Evolutionary conservation across 2,797 vertebrate species (phyloP), one percentile per base, ranked within the genome.

Genomic region (Falco concolor): DNA sequence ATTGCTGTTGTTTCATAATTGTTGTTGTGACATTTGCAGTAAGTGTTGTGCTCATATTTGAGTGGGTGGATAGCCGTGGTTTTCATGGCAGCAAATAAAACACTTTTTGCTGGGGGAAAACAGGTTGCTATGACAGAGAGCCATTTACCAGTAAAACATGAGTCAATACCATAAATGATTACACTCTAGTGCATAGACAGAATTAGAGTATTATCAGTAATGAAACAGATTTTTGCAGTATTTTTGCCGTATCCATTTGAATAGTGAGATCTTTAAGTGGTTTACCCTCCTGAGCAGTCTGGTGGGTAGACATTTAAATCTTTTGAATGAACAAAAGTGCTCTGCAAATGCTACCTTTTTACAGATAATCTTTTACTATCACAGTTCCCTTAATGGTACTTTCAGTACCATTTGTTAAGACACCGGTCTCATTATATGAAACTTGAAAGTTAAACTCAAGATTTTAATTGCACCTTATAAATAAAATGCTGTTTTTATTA

Each of bases 1-100:
- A 38, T 67, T 77, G 85, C 92, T 97, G 89, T 96, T 97, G 96
- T 97, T 97, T 97, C 92, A 69, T 96, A 97, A 97, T 95, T 2
- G 7, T 74, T 95, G 89, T 97, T 97, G 92, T 97, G 95, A 96
- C 97, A 97, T 96, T 97, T 97, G 91, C 89, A 95, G 74, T 95
- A 94, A 97, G 87, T 96, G 85, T 89, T 96, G 83, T 94, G 77
- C 82, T 96, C 87, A 9, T 52, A 93, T 96, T 89, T 97, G 94
- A 96, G 94, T 97, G 95, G 96, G 95, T 76, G 87, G 85, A 86
- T 82, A 94, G 78, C 79, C 2, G 7, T 2, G 27, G 92, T 96
- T 98, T 97, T 91, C 79, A 87, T 96, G 94, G 89, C 89, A 97
- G 81, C 90, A 95, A 97, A 94, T 96, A 91, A 96, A 97, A 95